Evolutionary conservation across 2,888 invertebrate species (phyloP), one percentile per base, ranked within the genome.

Genomic region (Anoplius nigerrimus): DNA sequence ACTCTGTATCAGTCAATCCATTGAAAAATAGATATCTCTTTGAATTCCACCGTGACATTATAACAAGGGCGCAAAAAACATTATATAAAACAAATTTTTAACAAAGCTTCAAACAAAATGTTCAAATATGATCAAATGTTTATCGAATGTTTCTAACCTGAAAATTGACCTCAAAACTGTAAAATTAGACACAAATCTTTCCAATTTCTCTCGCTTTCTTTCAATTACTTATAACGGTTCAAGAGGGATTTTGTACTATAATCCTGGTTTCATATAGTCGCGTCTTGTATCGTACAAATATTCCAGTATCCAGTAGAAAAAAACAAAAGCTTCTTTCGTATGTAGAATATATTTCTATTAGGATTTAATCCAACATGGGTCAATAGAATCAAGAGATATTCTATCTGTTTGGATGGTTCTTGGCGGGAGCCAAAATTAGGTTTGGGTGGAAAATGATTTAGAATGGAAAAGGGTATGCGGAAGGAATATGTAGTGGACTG

Each of bases 61-160:
- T 67, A 66, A 66, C 54, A 61, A 66, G 66, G 66, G 54, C 27
- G 61, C 54, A 66, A 66, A 66, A 24, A 61, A 66, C 4, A 66
- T 22, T 64, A 51, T 60, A 66, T 42, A 66, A 66, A 66, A 45
- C 60, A 46, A 66, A 66, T 66, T 66, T 66, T 66, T 11, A 1
- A 24, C 66, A 55, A 66, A 66, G 16, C 60, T 61, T 48, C 66
- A 66, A 61, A 2, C 51, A 66, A 60, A 66, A 62, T 66, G 1
- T 66, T 54, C 48, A 61, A 24, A 61, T 61, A 66, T 56, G 60
- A 52, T 54, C 54, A 64, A 64, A 64, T 52, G 56, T 64, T 56
- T 48, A 57, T 57, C 18, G 56, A 66, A 66, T 24, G 59, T 61
- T 59, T 45, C 24, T 66, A 66, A 66, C 66, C 61, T 66, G 1